Base-by-base conservation (phyloP, 2,888 invertebrate species). In the Campoletis raptor region DNA sequence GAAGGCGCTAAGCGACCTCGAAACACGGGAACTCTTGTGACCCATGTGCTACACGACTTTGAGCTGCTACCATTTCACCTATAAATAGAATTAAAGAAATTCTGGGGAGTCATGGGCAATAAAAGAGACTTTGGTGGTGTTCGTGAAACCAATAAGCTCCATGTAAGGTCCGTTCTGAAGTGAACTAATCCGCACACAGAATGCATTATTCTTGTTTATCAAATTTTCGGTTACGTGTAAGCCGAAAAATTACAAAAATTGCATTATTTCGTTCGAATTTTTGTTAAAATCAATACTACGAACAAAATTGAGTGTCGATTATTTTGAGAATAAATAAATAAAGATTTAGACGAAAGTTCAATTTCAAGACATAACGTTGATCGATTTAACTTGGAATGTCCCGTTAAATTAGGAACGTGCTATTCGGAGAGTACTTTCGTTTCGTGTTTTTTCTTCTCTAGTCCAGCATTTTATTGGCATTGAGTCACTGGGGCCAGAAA, bases 41-140 rank as follows among this genome's bases (percentile, higher is more conserved):
- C 79, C 78, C 83, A 36, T 61, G 74, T 24, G 77, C 77, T 67
- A 66, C 78, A 70, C 54, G 48, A 42, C 73, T 77, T 40, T 40
- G 73, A 52, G 83, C 21, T 57, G 66, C 86, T 66, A 81, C 83
- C 52, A 66, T 83, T 81, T 83, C 73, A 67, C 54, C 73, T 86
- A 86, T 86, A 81, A 86, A 86, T 86, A 86, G 83, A 81, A 57
- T 42, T 57, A 52, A 61, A 81, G 73, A 81, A 83, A 73, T 83
- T 81, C 83, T 61, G 73, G 57, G 77, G 81, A 83, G 86, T 83
- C 83, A 86, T 70, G 86, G 83, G 86, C 83, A 86, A 78, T 42
- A 57, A 74, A 52, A 67, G n/a, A 52, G n/a, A 52, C 67, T 52
- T n/a, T 36, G 69, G 9, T 67, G 61, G 70, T 37, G 36, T 67